These are phyloP conservation scores for Lichenostomus cassidix DNA, from an alignment of 2,113 vertebrate species.

Conservation along the genomic window DNA sequence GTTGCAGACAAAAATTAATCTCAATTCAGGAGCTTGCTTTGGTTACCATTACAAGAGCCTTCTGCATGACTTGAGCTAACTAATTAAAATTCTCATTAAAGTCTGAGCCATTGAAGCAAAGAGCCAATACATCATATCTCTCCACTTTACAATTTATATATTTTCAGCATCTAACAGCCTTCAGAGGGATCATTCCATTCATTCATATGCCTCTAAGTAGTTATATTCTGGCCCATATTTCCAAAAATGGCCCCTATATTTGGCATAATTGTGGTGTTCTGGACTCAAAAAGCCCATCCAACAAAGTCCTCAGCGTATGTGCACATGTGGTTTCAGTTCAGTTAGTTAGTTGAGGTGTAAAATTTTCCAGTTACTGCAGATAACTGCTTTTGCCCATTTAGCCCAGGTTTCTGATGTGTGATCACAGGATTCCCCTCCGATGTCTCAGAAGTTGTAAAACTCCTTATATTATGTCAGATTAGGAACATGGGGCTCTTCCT, in stretches of 20 bases:
- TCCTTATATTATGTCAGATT: neutral
- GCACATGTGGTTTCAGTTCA: neutral
- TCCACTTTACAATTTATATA: conserved; percentile 2
- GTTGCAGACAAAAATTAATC: neutral
- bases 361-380: neutral
- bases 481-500: neutral
- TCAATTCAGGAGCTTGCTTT: neutral
- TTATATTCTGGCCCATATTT: neutral
- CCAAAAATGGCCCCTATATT: neutral
- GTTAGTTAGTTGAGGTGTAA: neutral
- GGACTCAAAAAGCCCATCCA: neutral
- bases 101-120: conserved; percentile 29
- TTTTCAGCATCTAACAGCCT: conserved; percentile 29
- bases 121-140: conserved; percentile 30
- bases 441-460: neutral
- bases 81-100: conserved; percentile 57
- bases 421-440: neutral
- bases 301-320: neutral
- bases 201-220: conserved; percentile 4
- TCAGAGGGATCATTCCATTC: conserved; percentile 15
- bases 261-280: neutral
- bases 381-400: neutral
- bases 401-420: neutral
- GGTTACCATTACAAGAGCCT: neutral
- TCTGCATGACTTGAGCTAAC: conserved; percentile 33